phyloP scores from a whole-genome alignment of 2,113 vertebrate genomes.

The Athene cunicularia region DNA sequence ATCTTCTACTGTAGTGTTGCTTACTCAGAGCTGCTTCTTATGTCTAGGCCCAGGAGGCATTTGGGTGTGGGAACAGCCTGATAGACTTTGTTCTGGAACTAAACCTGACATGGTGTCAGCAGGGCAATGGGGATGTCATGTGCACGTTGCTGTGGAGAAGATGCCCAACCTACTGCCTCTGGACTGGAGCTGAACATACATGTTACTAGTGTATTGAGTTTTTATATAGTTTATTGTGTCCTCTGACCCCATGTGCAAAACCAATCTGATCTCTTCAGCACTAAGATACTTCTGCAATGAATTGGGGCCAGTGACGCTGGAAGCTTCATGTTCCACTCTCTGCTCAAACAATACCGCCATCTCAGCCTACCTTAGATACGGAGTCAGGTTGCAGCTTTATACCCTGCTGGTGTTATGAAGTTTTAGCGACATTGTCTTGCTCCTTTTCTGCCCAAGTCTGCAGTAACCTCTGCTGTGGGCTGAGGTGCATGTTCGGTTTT shows the following conservation, averaged over 20 bases:
- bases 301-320: neutral
- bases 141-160: neutral
- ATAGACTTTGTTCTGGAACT: neutral
- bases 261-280: neutral
- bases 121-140: neutral
- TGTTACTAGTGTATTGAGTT: neutral
- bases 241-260: neutral
- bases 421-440: neutral
- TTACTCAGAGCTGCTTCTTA: neutral
- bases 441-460: neutral
- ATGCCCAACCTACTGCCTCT: neutral
- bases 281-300: neutral
- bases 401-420: fast-evolving
- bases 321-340: neutral
- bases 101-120: neutral
- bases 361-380: neutral
- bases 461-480: neutral
- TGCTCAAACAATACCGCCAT: neutral
- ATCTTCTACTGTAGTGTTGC: neutral
- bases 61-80: neutral
- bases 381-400: fast-evolving
- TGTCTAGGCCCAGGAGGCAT: neutral
- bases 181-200: neutral
- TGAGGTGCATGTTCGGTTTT: neutral
- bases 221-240: neutral